Conservation (phyloP, 2,888 invertebrate genomes). For the Leptopilina syphax region DNA sequence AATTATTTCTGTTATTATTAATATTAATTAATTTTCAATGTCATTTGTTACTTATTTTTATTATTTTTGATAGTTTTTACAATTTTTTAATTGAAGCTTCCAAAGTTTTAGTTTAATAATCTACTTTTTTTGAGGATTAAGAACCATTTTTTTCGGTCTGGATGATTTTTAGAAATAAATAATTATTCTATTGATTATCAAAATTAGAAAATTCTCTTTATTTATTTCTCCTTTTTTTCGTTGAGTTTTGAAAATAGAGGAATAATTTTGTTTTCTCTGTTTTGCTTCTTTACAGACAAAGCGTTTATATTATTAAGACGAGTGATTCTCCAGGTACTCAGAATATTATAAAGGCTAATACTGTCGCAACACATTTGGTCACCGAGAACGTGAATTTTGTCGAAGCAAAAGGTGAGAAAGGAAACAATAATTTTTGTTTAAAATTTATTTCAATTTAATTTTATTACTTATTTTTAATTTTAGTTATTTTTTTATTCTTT, state of each 20-base stretch:
- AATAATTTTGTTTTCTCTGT: conserved; percentile 1
- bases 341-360: conserved; percentile 60
- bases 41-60: too few relatives aligned
- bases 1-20: too few relatives aligned
- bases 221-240: not conserved
- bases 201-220: too few relatives aligned
- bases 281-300: conserved; percentile 67
- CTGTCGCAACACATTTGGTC: conserved; percentile 61
- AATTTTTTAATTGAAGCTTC: too few relatives aligned
- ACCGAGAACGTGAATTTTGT: conserved; percentile 63
- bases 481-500: not conserved
- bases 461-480: not conserved
- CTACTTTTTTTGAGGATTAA: too few relatives aligned
- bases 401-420: conserved; percentile 63
- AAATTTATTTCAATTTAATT: not conserved
- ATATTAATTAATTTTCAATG: too few relatives aligned
- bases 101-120: too few relatives aligned
- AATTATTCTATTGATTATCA: too few relatives aligned
- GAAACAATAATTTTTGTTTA: too few relatives aligned
- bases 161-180: too few relatives aligned
- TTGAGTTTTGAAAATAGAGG: not conserved
- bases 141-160: too few relatives aligned
- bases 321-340: conserved; percentile 61
- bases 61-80: too few relatives aligned
- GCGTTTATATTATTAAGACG: conserved; percentile 72